Evolutionary conservation across 2,113 vertebrate species (phyloP).

Genomic region (Phalacrocorax brasilianus): DNA sequence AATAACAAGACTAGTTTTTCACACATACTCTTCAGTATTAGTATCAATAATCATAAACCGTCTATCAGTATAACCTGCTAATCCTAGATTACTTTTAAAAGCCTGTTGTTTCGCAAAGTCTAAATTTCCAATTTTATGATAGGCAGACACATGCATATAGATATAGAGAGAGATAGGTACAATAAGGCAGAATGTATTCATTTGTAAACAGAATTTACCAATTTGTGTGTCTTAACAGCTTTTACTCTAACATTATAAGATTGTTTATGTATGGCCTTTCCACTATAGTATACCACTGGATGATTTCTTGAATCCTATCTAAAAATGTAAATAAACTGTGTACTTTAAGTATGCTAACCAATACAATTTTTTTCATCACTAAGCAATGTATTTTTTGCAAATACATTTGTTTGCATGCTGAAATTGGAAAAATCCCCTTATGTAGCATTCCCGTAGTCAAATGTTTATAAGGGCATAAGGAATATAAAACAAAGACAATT

Average conservation of each 20-base stretch:
- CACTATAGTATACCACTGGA: background rate
- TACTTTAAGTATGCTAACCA: background rate
- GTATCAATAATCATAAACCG: background rate
- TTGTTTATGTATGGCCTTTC: background rate
- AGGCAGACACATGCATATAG: background rate
- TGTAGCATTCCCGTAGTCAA: background rate
- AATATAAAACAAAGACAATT: conserved; percentile 62
- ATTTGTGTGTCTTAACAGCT: background rate
- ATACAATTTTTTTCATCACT: background rate
- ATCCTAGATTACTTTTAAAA: background rate
- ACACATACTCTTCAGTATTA: background rate
- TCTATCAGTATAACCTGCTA: background rate
- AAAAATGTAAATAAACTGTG: background rate
- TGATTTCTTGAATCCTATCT: background rate
- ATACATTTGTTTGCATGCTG: background rate
- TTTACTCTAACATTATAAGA: background rate
- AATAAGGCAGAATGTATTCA: background rate
- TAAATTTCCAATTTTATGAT: background rate
- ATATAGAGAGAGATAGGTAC: background rate
- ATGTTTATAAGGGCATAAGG: conserved; percentile 50
- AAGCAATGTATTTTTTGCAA: background rate
- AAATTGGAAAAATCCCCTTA: conserved; percentile 13
- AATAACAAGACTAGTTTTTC: background rate
- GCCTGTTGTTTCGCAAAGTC: background rate
- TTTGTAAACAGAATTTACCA: background rate